Percentiles rank a stretch among this genome's conserved stretches.
phyloP scores from a whole-genome alignment of 2,797 vertebrate genomes.

The Chelidonichthys spinosus region DNA sequence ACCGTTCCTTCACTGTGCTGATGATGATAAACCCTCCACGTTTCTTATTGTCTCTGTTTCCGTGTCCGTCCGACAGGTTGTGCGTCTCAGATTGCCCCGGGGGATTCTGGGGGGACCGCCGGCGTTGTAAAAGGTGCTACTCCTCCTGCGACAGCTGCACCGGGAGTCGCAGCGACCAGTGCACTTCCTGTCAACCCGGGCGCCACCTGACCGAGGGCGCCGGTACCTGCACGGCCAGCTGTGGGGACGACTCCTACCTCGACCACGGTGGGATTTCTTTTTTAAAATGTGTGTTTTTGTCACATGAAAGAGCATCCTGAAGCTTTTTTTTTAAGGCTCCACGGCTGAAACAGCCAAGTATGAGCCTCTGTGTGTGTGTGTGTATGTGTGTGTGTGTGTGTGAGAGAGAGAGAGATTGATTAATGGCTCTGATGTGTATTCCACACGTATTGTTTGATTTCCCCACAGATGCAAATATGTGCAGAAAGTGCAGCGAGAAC shows the following conservation, averaged over 20 bases:
- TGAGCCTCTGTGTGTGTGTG: neutral
- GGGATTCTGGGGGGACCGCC: slow-evolving; percentile 83
- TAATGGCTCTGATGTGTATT: slow-evolving; percentile 57
- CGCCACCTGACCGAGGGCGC: slow-evolving; percentile 90
- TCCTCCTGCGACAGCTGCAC: slow-evolving; percentile 91
- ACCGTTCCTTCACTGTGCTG: no score
- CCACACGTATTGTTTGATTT: slow-evolving; percentile 62
- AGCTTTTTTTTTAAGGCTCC: slow-evolving; percentile 19
- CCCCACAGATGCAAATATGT: slow-evolving; percentile 89
- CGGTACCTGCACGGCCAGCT: slow-evolving; percentile 88
- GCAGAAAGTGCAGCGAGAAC: slow-evolving; percentile 92
- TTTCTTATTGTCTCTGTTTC: neutral
- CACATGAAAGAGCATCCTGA: neutral
- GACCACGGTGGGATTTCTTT: slow-evolving; percentile 75
- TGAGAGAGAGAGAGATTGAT: slow-evolving; percentile 58
- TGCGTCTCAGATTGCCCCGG: slow-evolving; percentile 78
- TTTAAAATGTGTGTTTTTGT: neutral
- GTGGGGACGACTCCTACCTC: slow-evolving; percentile 90
- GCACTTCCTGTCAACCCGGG: slow-evolving; percentile 90
- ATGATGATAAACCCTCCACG: no score
- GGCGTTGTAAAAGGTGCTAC: slow-evolving; percentile 91
- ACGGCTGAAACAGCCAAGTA: slow-evolving; percentile 27
- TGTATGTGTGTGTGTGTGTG: no score
- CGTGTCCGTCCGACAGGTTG: slow-evolving; percentile 60
- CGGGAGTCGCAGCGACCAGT: slow-evolving; percentile 94